phyloP scores from a whole-genome alignment of 53 echinoderm and acorn worm genomes.

The Apostichopus leukothele region DNA sequence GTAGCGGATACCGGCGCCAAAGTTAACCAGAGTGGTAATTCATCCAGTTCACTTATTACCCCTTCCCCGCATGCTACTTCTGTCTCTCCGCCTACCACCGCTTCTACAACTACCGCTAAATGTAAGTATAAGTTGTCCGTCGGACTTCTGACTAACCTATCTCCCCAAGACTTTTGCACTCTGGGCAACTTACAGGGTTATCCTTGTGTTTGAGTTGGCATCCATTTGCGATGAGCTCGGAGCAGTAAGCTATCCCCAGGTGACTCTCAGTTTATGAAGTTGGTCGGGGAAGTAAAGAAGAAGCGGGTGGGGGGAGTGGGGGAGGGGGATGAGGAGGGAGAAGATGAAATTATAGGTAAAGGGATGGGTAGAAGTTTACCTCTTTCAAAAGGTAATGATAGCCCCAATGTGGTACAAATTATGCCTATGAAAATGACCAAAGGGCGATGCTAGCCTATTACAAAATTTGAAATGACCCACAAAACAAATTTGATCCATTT shows the following conservation, averaged over 20 bases:
- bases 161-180: neutral
- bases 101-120: conserved; percentile 2
- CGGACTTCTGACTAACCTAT: neutral
- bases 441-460: too few relatives aligned
- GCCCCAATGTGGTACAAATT: too few relatives aligned
- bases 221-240: too few relatives aligned
- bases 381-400: neutral
- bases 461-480: too few relatives aligned
- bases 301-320: too few relatives aligned
- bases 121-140: neutral
- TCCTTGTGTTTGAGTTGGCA: too few relatives aligned
- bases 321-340: neutral
- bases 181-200: neutral
- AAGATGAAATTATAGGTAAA: neutral
- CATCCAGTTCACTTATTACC: neutral
- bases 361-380: neutral
- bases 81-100: neutral
- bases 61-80: conserved; percentile 24
- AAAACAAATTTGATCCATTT: too few relatives aligned
- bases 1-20: neutral
- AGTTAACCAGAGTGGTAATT: conserved; percentile 2
- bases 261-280: too few relatives aligned
- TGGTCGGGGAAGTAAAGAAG: too few relatives aligned
- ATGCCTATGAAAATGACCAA: too few relatives aligned
- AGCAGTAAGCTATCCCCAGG: too few relatives aligned